Conservation (phyloP, 2,797 vertebrate genomes). For the Eupleurogrammus muticus region DNA sequence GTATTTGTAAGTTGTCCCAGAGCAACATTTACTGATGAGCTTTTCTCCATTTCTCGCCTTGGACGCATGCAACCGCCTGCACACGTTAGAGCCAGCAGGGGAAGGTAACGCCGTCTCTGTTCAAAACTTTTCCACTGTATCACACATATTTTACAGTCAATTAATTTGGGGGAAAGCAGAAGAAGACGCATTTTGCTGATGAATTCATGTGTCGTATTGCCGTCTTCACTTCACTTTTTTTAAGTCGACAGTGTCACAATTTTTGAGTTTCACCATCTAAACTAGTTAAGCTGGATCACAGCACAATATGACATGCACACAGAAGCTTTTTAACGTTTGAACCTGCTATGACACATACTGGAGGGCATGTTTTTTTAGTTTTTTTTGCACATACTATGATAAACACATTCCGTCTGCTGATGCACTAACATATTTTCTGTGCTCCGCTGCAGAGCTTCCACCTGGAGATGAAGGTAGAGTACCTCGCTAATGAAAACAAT, state of each 20-base stretch:
- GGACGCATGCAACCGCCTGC: conserved; percentile 5
- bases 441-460: conserved; percentile 36
- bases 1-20: background rate
- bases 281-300: background rate
- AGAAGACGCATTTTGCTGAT: background rate
- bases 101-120: conserved; percentile 38
- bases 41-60: conserved; percentile 19
- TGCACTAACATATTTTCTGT: conserved; percentile 39
- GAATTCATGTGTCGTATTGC: conserved; percentile 23
- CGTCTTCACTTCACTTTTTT: conserved; percentile 21
- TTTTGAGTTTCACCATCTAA: background rate
- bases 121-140: background rate
- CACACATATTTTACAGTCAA: background rate
- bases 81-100: conserved; percentile 42
- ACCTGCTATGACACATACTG: conserved; percentile 32
- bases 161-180: background rate
- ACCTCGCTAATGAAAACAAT: too few species aligned
- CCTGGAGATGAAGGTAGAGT: conserved; percentile 63
- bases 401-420: conserved; percentile 3
- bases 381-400: too few species aligned
- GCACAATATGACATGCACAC: conserved; percentile 6
- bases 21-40: conserved; percentile 20
- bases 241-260: conserved; percentile 12
- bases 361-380: conserved; percentile 26
- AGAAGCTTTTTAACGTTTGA: conserved; percentile 24